Conservation (phyloP, 1,140 invertebrate genomes). For the Drusus annulatus region DNA sequence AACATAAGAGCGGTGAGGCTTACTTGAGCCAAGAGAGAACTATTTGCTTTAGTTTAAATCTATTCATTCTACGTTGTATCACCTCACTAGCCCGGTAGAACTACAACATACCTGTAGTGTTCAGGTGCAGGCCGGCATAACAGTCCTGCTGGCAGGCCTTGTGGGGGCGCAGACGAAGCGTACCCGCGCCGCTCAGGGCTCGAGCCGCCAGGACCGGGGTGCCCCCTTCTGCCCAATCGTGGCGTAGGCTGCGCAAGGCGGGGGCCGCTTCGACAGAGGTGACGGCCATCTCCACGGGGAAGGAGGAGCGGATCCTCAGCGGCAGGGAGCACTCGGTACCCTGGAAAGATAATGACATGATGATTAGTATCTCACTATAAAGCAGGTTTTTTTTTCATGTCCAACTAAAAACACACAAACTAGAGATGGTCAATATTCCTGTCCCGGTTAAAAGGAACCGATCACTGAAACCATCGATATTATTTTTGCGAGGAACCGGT, state of each 20-base stretch:
- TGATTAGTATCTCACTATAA: no score
- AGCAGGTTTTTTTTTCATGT: no score
- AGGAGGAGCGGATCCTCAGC: slow-evolving; percentile 50
- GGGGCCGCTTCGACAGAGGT: slow-evolving; percentile 50
- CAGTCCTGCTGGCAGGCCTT: slow-evolving; percentile 61
- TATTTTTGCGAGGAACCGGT: no score
- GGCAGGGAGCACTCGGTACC: slow-evolving; percentile 83
- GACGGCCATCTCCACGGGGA: slow-evolving; percentile 54
- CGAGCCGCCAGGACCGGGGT: slow-evolving; percentile 42
- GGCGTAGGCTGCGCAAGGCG: slow-evolving; percentile 29
- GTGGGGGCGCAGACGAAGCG: slow-evolving; percentile 61
- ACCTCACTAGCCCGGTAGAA: neutral
- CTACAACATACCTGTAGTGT: slow-evolving; percentile 59
- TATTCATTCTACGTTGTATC: no score
- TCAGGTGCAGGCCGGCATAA: slow-evolving; percentile 63
- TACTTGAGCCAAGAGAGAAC: no score
- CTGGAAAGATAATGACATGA: slow-evolving; percentile 70
- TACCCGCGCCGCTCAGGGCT: slow-evolving; percentile 54
- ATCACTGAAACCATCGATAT: no score
- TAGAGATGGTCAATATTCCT: no score
- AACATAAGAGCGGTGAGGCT: no score
- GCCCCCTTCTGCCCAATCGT: slow-evolving; percentile 13
- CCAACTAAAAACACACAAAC: no score
- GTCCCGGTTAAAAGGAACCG: no score
- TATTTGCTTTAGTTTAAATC: no score